Evolutionary conservation across 2,888 invertebrate genomes (phyloP).

Genomic region (Volucella inflata): DNA sequence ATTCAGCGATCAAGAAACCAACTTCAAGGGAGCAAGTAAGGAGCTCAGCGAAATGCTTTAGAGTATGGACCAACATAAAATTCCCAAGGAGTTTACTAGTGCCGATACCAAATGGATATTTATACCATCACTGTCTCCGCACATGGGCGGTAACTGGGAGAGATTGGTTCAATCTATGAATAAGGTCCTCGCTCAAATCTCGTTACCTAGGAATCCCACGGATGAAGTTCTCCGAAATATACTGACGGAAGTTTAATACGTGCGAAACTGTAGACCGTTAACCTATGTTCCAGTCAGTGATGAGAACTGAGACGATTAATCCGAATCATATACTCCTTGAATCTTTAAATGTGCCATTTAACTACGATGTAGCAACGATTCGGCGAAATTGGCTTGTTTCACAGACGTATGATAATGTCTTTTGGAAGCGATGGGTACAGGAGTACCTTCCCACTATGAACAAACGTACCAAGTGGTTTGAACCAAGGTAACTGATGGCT

Average conservation of each 20-base stretch:
- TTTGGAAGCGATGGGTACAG: slow-evolving; percentile 16
- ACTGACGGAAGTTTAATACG: not conserved
- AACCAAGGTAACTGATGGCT: not conserved
- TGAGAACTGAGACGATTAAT: not conserved
- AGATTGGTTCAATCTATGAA: not conserved
- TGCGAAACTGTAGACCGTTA: too few relatives aligned
- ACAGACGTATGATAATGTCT: not conserved
- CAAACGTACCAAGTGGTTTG: slow-evolving; percentile 10
- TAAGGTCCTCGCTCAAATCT: not conserved
- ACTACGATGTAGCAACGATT: not conserved
- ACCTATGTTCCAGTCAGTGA: not conserved
- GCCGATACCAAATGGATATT: not conserved
- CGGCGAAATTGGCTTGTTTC: too few relatives aligned
- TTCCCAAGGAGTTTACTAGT: not conserved
- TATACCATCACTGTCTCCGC: not conserved
- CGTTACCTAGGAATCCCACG: not conserved
- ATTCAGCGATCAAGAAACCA: too few relatives aligned
- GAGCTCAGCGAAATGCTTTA: too few relatives aligned
- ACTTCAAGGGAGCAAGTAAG: too few relatives aligned
- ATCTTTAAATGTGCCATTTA: not conserved
- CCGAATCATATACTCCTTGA: not conserved
- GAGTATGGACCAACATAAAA: not conserved
- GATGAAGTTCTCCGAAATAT: not conserved
- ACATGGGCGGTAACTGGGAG: not conserved
- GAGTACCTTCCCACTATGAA: slow-evolving; percentile 14